phyloP scores from a whole-genome alignment of 2,113 vertebrate genomes.

The Noturus placidus region DNA sequence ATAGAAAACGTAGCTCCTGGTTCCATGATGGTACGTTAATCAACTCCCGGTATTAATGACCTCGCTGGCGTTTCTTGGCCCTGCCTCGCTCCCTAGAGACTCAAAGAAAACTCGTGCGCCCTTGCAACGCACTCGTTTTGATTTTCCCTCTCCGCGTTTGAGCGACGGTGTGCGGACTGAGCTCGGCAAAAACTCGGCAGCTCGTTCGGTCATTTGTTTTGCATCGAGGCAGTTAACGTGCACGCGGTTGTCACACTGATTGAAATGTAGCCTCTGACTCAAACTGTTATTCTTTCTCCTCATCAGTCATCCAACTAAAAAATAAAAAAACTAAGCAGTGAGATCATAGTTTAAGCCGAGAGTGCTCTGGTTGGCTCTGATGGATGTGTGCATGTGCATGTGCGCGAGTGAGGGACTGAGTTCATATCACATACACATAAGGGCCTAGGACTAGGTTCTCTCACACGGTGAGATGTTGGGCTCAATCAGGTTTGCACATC shows the following conservation, averaged over 20 bases:
- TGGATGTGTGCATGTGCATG: not conserved
- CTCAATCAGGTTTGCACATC: not conserved
- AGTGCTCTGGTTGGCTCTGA: not conserved
- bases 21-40: not conserved
- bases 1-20: not conserved
- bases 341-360: not conserved
- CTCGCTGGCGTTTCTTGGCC: not conserved
- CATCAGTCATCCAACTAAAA: not conserved
- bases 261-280: conserved; percentile 9
- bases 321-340: not conserved
- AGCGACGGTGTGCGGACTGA: conserved; percentile 13
- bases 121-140: not conserved
- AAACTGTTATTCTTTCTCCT: conserved; percentile 9
- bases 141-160: not conserved
- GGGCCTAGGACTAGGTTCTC: too few species aligned
- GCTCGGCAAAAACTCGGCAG: not conserved
- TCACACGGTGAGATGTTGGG: too few species aligned
- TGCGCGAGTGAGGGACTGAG: not conserved
- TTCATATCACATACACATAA: not conserved
- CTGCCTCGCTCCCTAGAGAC: not conserved
- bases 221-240: not conserved
- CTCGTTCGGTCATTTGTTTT: not conserved
- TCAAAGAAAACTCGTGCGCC: not conserved
- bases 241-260: not conserved
- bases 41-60: not conserved